Conservation (phyloP, 2,797 vertebrate genomes). For the Eutrigla gurnardus region DNA sequence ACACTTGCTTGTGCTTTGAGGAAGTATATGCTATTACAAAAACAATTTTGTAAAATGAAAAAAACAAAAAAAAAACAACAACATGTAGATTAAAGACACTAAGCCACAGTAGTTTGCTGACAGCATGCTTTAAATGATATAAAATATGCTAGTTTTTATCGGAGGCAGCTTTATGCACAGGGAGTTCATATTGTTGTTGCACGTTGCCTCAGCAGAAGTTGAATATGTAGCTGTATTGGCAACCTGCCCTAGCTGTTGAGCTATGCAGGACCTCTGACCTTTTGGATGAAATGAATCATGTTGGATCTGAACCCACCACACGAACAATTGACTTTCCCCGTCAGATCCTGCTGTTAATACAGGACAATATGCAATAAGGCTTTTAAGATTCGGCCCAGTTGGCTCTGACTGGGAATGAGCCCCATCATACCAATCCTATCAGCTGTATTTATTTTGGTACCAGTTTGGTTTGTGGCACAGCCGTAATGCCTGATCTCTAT, state of each 20-base stretch:
- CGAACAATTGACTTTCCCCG: conserved; percentile 12
- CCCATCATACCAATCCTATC: conserved; percentile 1
- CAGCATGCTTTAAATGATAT: conserved; percentile 6
- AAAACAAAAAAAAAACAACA: neutral
- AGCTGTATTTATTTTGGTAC: neutral
- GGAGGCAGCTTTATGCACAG: conserved; percentile 22
- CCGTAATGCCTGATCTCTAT: neutral
- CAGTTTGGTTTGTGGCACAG: neutral
- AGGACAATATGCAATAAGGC: conserved; percentile 13
- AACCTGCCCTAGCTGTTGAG: conserved; percentile 19
- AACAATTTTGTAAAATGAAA: neutral
- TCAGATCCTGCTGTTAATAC: conserved; percentile 5
- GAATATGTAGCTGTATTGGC: conserved; percentile 5
- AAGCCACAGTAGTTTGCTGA: conserved; percentile 28
- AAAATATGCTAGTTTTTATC: conserved; percentile 11
- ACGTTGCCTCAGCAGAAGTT: conserved; percentile 5
- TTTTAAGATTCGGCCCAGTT: conserved; percentile 10
- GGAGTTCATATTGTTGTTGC: conserved; percentile 5
- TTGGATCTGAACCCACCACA: conserved; percentile 38
- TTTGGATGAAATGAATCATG: conserved; percentile 33
- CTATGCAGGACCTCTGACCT: conserved; percentile 28
- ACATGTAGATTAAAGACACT: neutral
- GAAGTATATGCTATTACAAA: conserved; percentile 76
- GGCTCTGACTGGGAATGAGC: neutral
- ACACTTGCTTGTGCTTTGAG: conserved; percentile 89